phyloP scores from a whole-genome alignment of 2,113 vertebrate species.

The Amazona guildingii region DNA sequence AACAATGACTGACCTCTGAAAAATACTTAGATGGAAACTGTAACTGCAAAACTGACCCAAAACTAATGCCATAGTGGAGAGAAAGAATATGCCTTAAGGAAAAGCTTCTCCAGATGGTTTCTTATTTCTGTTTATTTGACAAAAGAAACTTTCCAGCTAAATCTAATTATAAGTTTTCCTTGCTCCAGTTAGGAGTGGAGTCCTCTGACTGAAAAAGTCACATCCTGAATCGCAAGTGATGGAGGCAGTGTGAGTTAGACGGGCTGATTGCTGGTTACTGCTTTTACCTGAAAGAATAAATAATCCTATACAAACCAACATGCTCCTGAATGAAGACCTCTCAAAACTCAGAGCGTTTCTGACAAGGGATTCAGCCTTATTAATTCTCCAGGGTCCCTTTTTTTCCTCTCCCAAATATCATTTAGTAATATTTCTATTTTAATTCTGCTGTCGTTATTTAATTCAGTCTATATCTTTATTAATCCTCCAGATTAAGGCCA shows the following conservation, averaged over 20 bases:
- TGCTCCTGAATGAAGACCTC: not conserved
- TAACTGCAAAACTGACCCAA: not conserved
- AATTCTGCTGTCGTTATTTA: not conserved
- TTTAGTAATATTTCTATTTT: not conserved
- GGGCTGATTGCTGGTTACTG: not conserved
- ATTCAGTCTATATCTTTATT: not conserved
- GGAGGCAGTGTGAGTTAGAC: not conserved
- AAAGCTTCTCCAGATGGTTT: not conserved
- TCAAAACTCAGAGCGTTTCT: not conserved
- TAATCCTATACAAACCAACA: not conserved
- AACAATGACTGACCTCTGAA: not conserved
- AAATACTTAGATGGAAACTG: not conserved
- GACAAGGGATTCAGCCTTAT: not conserved
- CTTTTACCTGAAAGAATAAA: not conserved
- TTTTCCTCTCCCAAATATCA: fast-evolving
- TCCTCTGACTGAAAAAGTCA: not conserved
- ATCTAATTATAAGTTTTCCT: not conserved
- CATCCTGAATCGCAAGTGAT: not conserved
- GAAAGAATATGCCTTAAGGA: not conserved
- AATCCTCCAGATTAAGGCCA: constrained; percentile 56
- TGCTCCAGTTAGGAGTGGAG: not conserved
- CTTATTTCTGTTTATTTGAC: not conserved
- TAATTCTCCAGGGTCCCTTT: not conserved
- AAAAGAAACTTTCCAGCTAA: not conserved
- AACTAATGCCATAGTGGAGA: not conserved